Evolutionary conservation across 1,140 invertebrate species (phyloP).

Genomic region (Achatina immaculata): DNA sequence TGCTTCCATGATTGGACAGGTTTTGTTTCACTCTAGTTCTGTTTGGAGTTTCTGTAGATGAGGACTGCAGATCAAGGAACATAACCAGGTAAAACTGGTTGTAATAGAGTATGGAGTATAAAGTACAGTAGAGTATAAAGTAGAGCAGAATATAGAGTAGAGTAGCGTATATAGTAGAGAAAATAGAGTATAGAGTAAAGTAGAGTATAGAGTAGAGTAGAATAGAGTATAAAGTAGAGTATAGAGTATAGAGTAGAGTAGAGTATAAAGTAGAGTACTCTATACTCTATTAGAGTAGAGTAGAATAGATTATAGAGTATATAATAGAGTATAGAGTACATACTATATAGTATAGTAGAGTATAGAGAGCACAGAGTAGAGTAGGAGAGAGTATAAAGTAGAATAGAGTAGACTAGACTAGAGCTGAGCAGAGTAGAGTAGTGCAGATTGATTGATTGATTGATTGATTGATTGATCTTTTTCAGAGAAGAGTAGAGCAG

Average conservation of each 20-base stretch:
- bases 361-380: too few relatives aligned
- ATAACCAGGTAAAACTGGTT: background rate
- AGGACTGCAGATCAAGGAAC: background rate
- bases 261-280: background rate
- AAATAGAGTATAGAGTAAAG: background rate
- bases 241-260: background rate
- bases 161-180: background rate
- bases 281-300: background rate
- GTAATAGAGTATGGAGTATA: background rate
- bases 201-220: conserved; percentile 3
- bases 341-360: too few relatives aligned
- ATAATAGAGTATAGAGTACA: too few relatives aligned
- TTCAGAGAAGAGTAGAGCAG: background rate
- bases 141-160: background rate
- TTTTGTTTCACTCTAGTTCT: too few relatives aligned
- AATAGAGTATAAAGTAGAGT: background rate
- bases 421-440: background rate
- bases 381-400: too few relatives aligned
- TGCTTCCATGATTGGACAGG: too few relatives aligned
- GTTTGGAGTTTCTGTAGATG: too few relatives aligned
- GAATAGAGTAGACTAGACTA: background rate
- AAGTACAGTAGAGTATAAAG: background rate
- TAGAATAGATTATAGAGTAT: background rate
- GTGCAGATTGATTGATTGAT: background rate
- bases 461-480: background rate